A percentile compares a stretch with the other conserved stretches of the same genome.
These are phyloP conservation scores for Sicus ferrugineus DNA, from an alignment of 2,888 invertebrate genomes.

Conservation along the genomic window DNA sequence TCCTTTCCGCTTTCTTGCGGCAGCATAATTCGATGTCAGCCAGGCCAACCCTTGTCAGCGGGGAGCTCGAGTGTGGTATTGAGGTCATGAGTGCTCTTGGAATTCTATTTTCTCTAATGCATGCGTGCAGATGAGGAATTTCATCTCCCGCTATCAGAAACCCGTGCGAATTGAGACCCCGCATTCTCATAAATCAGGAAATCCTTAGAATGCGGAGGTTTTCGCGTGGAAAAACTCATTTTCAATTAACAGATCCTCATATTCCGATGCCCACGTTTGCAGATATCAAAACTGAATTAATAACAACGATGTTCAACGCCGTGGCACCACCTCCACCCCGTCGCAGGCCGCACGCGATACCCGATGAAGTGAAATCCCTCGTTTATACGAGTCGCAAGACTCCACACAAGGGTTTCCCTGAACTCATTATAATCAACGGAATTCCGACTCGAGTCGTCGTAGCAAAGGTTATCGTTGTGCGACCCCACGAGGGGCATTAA, in stretches of 20 bases:
- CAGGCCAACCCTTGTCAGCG: neutral
- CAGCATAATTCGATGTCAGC: neutral
- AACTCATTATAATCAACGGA: conserved; percentile 23
- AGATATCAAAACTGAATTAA: neutral
- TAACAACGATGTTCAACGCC: neutral
- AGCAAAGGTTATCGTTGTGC: conserved; percentile 1
- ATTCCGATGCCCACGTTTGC: too few species aligned
- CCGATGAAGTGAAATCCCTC: too few species aligned
- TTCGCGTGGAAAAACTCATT: too few species aligned
- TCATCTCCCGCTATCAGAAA: too few species aligned
- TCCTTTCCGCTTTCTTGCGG: neutral
- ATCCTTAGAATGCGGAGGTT: too few species aligned
- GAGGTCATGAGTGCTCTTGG: neutral
- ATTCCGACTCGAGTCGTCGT: neutral
- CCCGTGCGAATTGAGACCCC: too few species aligned
- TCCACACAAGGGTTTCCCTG: conserved; percentile 17
- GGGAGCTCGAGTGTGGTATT: neutral
- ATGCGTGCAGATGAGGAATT: too few species aligned
- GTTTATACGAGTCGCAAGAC: too few species aligned
- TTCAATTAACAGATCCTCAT: too few species aligned
- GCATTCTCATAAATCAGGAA: too few species aligned
- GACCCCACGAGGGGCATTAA: neutral
- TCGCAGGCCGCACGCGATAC: neutral
- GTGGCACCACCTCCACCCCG: neutral
- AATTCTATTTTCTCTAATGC: neutral